phyloP scores from a whole-genome alignment of 2,888 invertebrate genomes.

The Leptinotarsa rubiginosa region DNA sequence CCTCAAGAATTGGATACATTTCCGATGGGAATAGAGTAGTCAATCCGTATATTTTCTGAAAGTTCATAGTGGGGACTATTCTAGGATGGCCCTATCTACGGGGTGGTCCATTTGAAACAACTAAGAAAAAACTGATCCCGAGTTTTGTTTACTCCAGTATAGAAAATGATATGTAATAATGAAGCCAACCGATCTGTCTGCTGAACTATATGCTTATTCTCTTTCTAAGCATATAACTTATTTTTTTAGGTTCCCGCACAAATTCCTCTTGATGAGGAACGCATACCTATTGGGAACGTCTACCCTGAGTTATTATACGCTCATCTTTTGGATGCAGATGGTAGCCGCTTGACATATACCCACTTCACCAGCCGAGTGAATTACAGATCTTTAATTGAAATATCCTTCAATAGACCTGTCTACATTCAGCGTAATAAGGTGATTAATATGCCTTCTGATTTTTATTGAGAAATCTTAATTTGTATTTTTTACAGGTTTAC shows the following conservation, averaged over 20 bases:
- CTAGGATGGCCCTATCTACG: too few species aligned
- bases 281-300: slow-evolving; percentile 55
- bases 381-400: slow-evolving; percentile 80
- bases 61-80: too few species aligned
- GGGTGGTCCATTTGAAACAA: too few species aligned
- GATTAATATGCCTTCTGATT: slow-evolving; percentile 27
- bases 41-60: too few species aligned
- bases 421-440: slow-evolving; percentile 82
- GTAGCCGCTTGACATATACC: slow-evolving; percentile 83
- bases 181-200: too few species aligned
- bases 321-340: slow-evolving; percentile 83
- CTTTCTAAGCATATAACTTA: background rate
- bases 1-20: too few species aligned
- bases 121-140: too few species aligned
- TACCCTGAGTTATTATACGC: slow-evolving; percentile 87
- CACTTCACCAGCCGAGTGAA: slow-evolving; percentile 83
- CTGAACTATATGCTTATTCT: too few species aligned
- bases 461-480: background rate
- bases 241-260: slow-evolving; percentile 79
- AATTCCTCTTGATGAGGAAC: slow-evolving; percentile 69
- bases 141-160: too few species aligned
- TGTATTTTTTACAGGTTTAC: slow-evolving; percentile 71
- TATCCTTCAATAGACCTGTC: slow-evolving; percentile 83
- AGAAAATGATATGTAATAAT: too few species aligned
- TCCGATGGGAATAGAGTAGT: too few species aligned